phyloP scores from a whole-genome alignment of 2,888 invertebrate genomes.

The Rhimphoctona megacephalus region DNA sequence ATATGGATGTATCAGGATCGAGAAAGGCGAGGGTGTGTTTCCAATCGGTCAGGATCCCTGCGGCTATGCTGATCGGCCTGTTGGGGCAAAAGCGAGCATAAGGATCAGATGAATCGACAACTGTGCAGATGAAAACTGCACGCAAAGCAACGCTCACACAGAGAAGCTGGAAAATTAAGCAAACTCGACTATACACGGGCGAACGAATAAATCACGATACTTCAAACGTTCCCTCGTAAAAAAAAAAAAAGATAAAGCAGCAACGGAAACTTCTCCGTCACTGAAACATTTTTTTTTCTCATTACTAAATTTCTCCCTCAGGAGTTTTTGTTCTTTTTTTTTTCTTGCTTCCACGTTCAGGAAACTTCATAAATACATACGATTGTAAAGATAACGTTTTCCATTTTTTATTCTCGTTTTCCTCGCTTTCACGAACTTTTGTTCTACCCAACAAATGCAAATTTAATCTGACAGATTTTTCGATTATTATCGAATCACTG shows the following conservation, averaged over 20 bases:
- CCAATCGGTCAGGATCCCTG: slow-evolving; percentile 71
- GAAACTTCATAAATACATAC: not conserved
- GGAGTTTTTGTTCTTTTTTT: not conserved
- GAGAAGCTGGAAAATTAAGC: slow-evolving; percentile 47
- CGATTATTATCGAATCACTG: slow-evolving; percentile 9
- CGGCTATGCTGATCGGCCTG: slow-evolving; percentile 54
- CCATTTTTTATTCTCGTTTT: not conserved
- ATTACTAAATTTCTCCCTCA: not conserved
- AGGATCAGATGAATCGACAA: slow-evolving; percentile 59
- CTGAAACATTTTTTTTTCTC: not conserved
- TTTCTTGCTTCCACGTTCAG: not conserved
- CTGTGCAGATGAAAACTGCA: slow-evolving; percentile 49
- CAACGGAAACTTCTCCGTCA: not conserved
- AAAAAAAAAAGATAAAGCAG: not conserved
- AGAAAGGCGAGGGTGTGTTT: slow-evolving; percentile 74
- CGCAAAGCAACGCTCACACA: not conserved
- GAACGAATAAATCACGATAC: slow-evolving; percentile 27
- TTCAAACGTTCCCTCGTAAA: slow-evolving; percentile 20
- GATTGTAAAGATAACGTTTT: not conserved
- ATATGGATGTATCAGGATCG: slow-evolving; percentile 24
- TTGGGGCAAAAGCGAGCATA: slow-evolving; percentile 50
- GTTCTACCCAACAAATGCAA: not conserved
- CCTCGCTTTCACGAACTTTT: not conserved
- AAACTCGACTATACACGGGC: slow-evolving; percentile 38
- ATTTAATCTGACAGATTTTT: not conserved